Evolutionary conservation across 1,140 invertebrate species (phyloP).

Genomic region (Aricia agestis): DNA sequence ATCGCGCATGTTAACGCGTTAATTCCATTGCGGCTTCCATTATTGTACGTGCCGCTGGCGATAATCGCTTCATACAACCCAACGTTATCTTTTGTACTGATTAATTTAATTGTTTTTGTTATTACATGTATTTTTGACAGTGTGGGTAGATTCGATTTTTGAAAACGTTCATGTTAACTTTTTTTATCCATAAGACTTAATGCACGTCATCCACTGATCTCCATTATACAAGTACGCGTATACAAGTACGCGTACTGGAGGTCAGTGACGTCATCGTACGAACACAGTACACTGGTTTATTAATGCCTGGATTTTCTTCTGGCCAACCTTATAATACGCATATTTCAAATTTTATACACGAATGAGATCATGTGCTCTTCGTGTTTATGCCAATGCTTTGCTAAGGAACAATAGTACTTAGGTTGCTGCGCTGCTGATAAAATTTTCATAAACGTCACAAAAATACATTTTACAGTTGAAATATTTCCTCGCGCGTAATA

Average conservation of each 20-base stretch:
- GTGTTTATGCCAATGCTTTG: background rate
- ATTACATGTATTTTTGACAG: background rate
- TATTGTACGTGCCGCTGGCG: slow-evolving; percentile 13
- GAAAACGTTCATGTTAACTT: too few relatives aligned
- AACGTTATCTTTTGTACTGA: background rate
- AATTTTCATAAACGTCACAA: background rate
- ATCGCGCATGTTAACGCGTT: slow-evolving; percentile 9
- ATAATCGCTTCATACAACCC: background rate
- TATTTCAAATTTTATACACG: background rate
- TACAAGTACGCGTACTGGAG: too few relatives aligned
- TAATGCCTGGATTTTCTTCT: too few relatives aligned
- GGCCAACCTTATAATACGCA: background rate
- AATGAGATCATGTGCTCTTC: background rate
- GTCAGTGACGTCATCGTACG: too few relatives aligned
- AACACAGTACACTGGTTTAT: too few relatives aligned
- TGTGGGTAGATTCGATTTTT: too few relatives aligned
- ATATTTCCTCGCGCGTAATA: slow-evolving; percentile 1
- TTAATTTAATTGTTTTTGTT: slow-evolving; percentile 12
- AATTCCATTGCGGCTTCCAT: slow-evolving; percentile 13
- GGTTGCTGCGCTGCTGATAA: background rate
- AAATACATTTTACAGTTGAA: background rate
- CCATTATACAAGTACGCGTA: too few relatives aligned
- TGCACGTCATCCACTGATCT: too few relatives aligned
- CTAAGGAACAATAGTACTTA: too few relatives aligned
- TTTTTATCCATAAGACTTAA: too few relatives aligned